Conservation (phyloP, 2,797 vertebrate species). For the Tragelaphus oryx region DNA sequence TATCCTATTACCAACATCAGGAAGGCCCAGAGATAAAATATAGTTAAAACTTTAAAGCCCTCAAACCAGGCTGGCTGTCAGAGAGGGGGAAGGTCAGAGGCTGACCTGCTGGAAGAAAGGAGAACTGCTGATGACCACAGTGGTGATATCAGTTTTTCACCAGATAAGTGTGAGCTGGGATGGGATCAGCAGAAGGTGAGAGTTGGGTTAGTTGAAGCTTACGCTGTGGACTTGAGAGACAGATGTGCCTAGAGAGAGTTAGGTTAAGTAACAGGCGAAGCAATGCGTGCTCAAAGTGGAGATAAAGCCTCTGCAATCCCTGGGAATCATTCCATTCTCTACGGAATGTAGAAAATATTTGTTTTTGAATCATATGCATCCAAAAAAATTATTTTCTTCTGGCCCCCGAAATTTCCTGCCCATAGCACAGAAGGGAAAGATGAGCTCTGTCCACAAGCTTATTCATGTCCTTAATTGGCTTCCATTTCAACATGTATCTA, state of each 20-base stretch:
- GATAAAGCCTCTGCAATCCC: not conserved
- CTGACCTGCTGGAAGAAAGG: not conserved
- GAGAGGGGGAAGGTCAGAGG: slow-evolving; percentile 29
- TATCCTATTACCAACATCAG: slow-evolving; percentile 57
- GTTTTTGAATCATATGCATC: not conserved
- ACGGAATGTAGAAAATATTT: not conserved
- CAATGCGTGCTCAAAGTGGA: not conserved
- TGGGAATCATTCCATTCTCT: not conserved
- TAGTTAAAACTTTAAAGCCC: slow-evolving; percentile 56
- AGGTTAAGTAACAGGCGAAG: not conserved
- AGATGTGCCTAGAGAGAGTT: not conserved
- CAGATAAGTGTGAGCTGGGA: not conserved
- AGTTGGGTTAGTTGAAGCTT: not conserved
- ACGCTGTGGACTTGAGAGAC: not conserved
- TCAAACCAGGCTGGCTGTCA: slow-evolving; percentile 35
- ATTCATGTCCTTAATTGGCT: not conserved
- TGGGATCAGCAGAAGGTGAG: not conserved
- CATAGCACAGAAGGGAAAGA: not conserved
- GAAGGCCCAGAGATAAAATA: slow-evolving; percentile 56
- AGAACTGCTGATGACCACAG: not conserved
- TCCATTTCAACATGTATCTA: not conserved
- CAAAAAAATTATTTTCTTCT: not conserved
- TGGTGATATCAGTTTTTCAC: slow-evolving; percentile 1
- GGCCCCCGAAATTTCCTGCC: not conserved
- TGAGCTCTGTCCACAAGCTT: not conserved